These are phyloP conservation scores for Heliconius hermathena DNA, from an alignment of 1,140 invertebrate species.

Conservation along the genomic window DNA sequence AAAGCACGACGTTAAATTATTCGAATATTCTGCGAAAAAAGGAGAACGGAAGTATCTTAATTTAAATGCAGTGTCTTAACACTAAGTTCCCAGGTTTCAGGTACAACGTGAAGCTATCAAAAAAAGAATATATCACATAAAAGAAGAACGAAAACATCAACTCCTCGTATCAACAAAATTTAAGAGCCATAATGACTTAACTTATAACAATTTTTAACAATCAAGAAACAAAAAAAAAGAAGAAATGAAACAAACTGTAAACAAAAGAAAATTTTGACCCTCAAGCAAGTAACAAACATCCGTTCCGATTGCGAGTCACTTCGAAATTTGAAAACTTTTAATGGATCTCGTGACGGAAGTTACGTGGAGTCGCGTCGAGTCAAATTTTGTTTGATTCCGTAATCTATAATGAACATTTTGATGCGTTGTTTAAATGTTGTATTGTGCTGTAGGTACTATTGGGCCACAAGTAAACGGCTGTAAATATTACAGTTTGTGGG, in stretches of 20 bases:
- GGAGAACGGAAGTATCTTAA: too few relatives aligned
- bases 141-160: background rate
- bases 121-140: too few relatives aligned
- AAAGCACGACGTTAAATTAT: too few relatives aligned
- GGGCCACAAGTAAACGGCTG: too few relatives aligned
- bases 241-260: background rate
- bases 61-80: too few relatives aligned
- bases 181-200: background rate
- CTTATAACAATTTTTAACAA: conserved; percentile 8
- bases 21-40: too few relatives aligned
- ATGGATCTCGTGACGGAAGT: conserved; percentile 15
- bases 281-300: conserved; percentile 1
- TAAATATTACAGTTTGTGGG: too few relatives aligned
- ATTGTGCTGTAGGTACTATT: background rate
- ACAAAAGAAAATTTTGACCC: conserved; percentile 12
- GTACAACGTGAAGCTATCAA: too few relatives aligned
- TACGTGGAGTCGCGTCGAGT: background rate
- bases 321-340: conserved; percentile 14
- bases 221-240: background rate
- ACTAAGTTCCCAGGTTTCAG: too few relatives aligned
- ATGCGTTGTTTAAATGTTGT: conserved; percentile 12
- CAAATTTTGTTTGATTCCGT: conserved; percentile 2
- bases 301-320: conserved; percentile 6
- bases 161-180: background rate
- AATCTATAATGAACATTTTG: conserved; percentile 2